Conservation (phyloP, 2,113 vertebrate genomes). For the Galeopterus variegatus region DNA sequence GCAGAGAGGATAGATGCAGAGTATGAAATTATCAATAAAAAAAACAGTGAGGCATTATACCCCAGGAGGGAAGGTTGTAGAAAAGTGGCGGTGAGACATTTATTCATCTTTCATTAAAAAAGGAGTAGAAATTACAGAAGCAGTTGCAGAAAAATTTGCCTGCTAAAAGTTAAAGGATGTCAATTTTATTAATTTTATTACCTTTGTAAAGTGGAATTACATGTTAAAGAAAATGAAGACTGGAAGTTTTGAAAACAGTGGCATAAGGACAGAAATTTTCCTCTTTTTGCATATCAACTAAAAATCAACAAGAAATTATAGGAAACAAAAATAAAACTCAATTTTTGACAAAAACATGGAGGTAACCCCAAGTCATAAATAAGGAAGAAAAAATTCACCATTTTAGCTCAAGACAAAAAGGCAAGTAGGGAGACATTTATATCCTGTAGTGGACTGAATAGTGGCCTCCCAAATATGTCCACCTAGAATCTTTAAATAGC, state of each 20-base stretch:
- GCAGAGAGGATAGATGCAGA: not conserved
- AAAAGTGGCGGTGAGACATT: not conserved
- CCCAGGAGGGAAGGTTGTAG: not conserved
- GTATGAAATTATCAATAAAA: not conserved
- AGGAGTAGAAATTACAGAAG: not conserved
- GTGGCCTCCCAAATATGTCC: not conserved
- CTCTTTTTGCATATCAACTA: not conserved
- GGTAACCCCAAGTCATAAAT: not conserved
- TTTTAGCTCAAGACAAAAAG: not conserved
- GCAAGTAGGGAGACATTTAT: not conserved
- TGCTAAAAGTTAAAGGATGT: not conserved
- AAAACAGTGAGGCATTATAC: not conserved
- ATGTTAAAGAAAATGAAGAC: not conserved
- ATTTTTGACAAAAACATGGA: not conserved
- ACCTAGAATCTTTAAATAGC: not conserved
- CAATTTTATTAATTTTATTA: not conserved
- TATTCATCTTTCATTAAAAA: conserved; percentile 12
- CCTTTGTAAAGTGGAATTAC: not conserved
- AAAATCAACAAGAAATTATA: not conserved
- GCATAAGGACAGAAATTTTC: not conserved
- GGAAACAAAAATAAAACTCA: not conserved
- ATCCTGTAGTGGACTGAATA: not conserved
- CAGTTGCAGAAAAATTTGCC: not conserved
- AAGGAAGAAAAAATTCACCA: not conserved
- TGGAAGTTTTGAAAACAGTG: not conserved